A percentile compares a stretch with the other conserved stretches of the same genome.
These are phyloP conservation scores for Seira ritae DNA, from an alignment of 2,888 invertebrate genomes.

Conservation along the genomic window DNA sequence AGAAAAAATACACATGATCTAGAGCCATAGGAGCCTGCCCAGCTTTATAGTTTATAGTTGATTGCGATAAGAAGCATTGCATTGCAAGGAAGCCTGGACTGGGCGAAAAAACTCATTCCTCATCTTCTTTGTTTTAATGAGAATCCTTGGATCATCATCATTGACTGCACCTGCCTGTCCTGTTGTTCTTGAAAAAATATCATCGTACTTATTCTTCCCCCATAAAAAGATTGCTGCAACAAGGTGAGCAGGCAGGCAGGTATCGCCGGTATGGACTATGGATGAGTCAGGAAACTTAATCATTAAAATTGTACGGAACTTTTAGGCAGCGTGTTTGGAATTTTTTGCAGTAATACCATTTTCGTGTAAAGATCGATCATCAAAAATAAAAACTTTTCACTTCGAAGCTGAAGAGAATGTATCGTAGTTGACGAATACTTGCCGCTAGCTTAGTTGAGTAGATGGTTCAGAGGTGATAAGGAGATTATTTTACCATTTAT, in stretches of 20 bases:
- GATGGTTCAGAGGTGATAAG: no score
- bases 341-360: background rate
- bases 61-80: no score
- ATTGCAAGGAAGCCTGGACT: no score
- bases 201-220: background rate
- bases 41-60: no score
- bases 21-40: no score
- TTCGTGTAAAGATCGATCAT: background rate
- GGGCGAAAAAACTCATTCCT: slow-evolving; percentile 4
- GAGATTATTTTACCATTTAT: no score
- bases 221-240: background rate
- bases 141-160: slow-evolving; percentile 7
- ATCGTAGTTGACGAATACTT: no score
- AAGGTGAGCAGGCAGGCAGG: background rate
- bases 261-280: background rate
- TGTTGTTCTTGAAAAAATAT: background rate
- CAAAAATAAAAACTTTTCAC: no score
- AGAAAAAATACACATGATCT: background rate
- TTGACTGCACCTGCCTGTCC: slow-evolving; percentile 4
- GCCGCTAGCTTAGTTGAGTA: no score
- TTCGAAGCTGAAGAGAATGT: no score
- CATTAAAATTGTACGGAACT: background rate
- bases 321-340: no score
- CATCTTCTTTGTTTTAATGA: slow-evolving; percentile 7
- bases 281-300: slow-evolving; percentile 1